phyloP scores from a whole-genome alignment of 2,888 invertebrate species.

The Andrena praecox region DNA sequence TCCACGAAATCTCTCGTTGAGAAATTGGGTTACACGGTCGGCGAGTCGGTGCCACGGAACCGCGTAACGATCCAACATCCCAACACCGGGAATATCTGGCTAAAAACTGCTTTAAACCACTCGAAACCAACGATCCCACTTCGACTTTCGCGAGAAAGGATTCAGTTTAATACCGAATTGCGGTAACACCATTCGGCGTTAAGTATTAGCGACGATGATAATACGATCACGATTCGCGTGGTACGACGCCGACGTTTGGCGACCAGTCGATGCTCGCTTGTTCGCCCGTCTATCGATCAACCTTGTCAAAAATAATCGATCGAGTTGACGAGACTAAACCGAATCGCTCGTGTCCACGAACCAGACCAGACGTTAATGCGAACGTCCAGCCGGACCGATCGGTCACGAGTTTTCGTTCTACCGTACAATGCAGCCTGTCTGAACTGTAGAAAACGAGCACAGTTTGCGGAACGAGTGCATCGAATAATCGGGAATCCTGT shows the following conservation, averaged over 20 bases:
- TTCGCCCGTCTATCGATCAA: conserved; percentile 82
- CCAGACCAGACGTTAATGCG: conserved; percentile 84
- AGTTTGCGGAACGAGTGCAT: neutral
- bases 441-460: neutral
- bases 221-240: conserved; percentile 27
- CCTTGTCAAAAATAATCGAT: conserved; percentile 84
- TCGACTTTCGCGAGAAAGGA: neutral
- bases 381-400: conserved; percentile 81
- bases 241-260: conserved; percentile 64
- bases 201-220: conserved; percentile 23
- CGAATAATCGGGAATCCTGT: conserved; percentile 3
- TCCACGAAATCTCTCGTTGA: conserved; percentile 57
- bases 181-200: neutral
- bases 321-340: conserved; percentile 82
- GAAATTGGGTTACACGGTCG: conserved; percentile 72
- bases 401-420: conserved; percentile 76
- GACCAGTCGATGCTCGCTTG: conserved; percentile 75
- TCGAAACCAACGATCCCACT: neutral
- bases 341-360: conserved; percentile 82
- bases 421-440: neutral
- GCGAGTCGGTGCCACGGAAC: conserved; percentile 54
- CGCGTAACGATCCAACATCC: conserved; percentile 26
- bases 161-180: neutral
- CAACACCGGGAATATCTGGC: conserved; percentile 3
- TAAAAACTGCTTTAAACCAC: conserved; percentile 27